A percentile compares a stretch with the other conserved stretches of the same genome.
phyloP scores from a whole-genome alignment of 2,797 vertebrate species.

The Sylvilagus floridanus region DNA sequence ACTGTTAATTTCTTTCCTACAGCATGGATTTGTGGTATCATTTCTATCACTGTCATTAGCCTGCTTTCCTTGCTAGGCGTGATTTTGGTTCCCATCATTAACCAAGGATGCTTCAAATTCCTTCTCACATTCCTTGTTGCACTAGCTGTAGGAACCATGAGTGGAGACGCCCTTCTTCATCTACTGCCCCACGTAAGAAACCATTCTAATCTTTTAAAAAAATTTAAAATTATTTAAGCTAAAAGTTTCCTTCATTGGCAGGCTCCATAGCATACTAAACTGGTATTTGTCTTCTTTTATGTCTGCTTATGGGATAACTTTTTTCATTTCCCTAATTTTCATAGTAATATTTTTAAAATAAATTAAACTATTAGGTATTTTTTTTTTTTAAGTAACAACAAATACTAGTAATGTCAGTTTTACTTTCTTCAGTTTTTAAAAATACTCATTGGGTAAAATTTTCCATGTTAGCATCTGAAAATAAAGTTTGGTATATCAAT shows the following conservation, averaged over 20 bases:
- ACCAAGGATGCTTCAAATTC: slow-evolving; percentile 99
- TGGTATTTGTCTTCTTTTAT: slow-evolving; percentile 26
- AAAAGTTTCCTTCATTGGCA: slow-evolving; percentile 6
- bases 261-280: neutral
- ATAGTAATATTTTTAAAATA: slow-evolving; percentile 45
- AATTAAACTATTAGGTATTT: slow-evolving; percentile 28
- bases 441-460: neutral
- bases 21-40: slow-evolving; percentile 96
- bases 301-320: slow-evolving; percentile 33
- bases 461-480: slow-evolving; percentile 23
- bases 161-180: slow-evolving; percentile 97
- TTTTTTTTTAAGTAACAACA: neutral
- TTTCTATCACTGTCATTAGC: slow-evolving; percentile 99
- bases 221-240: neutral
- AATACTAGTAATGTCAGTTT: neutral
- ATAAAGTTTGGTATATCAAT: neutral
- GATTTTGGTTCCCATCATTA: slow-evolving; percentile 97
- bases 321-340: neutral
- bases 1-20: slow-evolving; percentile 80
- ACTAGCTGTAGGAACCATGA: slow-evolving; percentile 98
- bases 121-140: slow-evolving; percentile 99
- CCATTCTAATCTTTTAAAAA: neutral
- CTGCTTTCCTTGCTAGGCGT: slow-evolving; percentile 98
- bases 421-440: neutral
- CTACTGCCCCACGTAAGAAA: slow-evolving; percentile 96